Evolutionary conservation across 2,113 vertebrate genomes (phyloP).

Genomic region (Recurvirostra avosetta): DNA sequence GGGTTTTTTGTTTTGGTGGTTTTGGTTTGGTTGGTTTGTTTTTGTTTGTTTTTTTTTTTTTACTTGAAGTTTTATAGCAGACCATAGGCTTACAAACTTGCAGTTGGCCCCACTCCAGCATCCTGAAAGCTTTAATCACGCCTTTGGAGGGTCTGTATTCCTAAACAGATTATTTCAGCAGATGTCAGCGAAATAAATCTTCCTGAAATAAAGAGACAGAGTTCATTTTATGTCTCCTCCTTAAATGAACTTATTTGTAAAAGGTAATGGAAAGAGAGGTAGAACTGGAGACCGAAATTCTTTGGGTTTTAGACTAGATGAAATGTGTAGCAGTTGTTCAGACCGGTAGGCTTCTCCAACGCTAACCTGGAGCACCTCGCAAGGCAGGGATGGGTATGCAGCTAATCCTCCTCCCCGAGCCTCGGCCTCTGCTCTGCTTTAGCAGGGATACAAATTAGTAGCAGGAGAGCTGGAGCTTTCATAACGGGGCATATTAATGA

Average conservation of each 20-base stretch:
- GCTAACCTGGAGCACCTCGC: not conserved
- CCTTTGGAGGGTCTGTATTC: not conserved
- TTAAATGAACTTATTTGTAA: not conserved
- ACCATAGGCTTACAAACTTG: not conserved
- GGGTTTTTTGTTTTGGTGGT: not conserved
- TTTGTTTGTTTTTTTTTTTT: not conserved
- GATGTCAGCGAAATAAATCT: not conserved
- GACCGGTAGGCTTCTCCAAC: not conserved
- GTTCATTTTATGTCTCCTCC: not conserved
- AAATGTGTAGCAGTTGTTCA: not conserved
- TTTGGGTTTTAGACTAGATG: not conserved
- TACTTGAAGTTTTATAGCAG: not conserved
- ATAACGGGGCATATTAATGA: rapidly evolving
- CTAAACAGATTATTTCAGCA: not conserved
- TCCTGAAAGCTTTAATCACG: not conserved
- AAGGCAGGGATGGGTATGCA: not conserved
- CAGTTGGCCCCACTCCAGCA: not conserved
- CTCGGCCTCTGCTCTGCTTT: not conserved
- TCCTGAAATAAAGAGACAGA: not conserved
- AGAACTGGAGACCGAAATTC: not conserved
- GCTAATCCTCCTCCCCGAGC: not conserved
- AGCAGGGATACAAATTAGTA: not conserved
- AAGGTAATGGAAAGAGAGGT: not conserved
- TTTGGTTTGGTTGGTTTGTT: not conserved
- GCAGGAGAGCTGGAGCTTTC: not conserved